Base-by-base conservation (phyloP, 1,140 invertebrate species). In the Lethrus apterus region DNA sequence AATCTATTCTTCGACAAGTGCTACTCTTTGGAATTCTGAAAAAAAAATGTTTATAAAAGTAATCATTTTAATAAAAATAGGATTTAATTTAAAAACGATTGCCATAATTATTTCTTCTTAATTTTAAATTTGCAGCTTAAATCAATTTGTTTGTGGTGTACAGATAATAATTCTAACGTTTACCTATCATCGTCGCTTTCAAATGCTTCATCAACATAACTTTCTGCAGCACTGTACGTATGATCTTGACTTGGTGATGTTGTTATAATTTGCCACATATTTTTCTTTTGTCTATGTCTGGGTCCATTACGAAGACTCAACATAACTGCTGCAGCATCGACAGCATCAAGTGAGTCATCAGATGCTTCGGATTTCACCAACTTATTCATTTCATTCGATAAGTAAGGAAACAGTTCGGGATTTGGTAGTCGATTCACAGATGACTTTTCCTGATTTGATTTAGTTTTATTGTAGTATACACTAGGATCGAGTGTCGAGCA, bases 271-370 rank as follows among this genome's bases (percentile, higher is more conserved):
- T 78, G 78, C 42, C 70, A 51, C 63, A 56, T 70, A 54, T 44
- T 71, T 5, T 56, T 72, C 58, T 36, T 54, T 47, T 34, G 56
- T 10, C 56, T 65, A 64, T 63, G 56, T 52, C 51, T 69, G 60
- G 54, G 73, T 45, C 78, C 84, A 64, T 85, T 82, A 64, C 88
- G 87, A 36, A 89, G 74, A 31, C 82, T 83, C 30, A 90, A 72
- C 78, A 89, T 85, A 0, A 86, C 85, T 7, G 84, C 81, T 2
- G 86, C 86, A 5, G 86, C 87, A 68, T 89, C 84, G 1, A 85
- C 83, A 60, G 84, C 83, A 44, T 79, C 79, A 29, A 79, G 71
- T 26, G 75, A 72, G 31, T 79, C 76, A 30, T 63, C 58, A 15
- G 56, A 59, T 34, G 51, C 51, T 31, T 60, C 57, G 10, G 41